A percentile compares a stretch with the other conserved stretches of the same genome.
phyloP scores from a whole-genome alignment of 1,140 invertebrate species.

The Hesperophylax magnus region DNA sequence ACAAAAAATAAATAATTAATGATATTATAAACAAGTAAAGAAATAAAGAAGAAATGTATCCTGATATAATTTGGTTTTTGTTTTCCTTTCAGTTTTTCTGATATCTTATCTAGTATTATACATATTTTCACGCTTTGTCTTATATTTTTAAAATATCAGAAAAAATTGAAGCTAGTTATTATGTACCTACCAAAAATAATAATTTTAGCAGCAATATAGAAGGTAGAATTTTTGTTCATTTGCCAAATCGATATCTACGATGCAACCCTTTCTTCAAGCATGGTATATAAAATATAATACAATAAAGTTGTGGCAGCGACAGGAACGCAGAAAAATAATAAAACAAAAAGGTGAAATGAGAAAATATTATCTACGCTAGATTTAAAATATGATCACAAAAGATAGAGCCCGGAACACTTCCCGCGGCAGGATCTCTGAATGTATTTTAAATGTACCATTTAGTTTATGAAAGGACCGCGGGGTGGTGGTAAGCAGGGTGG shows the following conservation, averaged over 20 bases:
- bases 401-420: constrained; percentile 51
- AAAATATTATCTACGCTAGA: constrained; percentile 59
- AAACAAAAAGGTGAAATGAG: constrained; percentile 54
- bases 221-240: neutral
- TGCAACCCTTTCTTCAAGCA: constrained; percentile 36
- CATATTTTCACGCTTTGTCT: neutral
- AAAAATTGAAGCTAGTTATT: neutral
- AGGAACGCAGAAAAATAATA: too few species aligned
- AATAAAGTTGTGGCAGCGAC: too few species aligned
- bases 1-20: too few species aligned
- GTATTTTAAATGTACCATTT: constrained; percentile 58
- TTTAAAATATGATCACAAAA: constrained; percentile 59
- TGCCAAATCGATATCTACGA: constrained; percentile 11
- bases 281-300: constrained; percentile 53
- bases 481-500: neutral
- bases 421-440: constrained; percentile 51
- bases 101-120: neutral
- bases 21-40: too few species aligned
- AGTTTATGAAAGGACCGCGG: constrained; percentile 56
- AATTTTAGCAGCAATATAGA: neutral
- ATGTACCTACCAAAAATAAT: neutral
- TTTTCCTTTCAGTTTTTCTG: neutral
- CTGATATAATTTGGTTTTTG: neutral
- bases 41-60: too few species aligned
- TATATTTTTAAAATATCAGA: neutral